Conservation (phyloP, 2,888 invertebrate genomes). For the Lordiphosa andalusiaca region DNA sequence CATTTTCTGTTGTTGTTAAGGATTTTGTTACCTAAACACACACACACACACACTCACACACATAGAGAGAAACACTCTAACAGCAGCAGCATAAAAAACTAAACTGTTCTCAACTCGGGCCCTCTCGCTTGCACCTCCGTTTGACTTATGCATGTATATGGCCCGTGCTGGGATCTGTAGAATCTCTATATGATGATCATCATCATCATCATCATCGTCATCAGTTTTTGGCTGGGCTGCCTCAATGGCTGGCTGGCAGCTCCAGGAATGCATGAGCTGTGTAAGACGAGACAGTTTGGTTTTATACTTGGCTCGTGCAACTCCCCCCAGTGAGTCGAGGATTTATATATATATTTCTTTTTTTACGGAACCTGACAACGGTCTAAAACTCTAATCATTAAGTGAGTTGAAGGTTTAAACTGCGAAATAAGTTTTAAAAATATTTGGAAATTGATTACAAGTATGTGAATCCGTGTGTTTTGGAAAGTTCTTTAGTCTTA, state of each 20-base stretch:
- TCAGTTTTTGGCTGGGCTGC: conserved; percentile 17
- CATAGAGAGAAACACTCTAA: conserved; percentile 2
- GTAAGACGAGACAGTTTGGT: conserved; percentile 71
- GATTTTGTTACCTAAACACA: conserved; percentile 72
- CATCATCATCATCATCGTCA: conserved; percentile 28
- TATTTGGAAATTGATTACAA: too few species aligned
- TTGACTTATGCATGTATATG: conserved; percentile 9
- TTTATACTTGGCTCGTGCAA: conserved; percentile 73
- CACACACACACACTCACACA: conserved; percentile 31
- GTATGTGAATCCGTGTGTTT: too few species aligned
- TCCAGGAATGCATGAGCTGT: conserved; percentile 59
- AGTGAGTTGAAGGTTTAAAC: too few species aligned
- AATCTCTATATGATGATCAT: conserved; percentile 24
- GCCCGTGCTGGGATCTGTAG: conserved; percentile 19
- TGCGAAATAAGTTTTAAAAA: too few species aligned
- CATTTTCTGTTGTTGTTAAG: conserved; percentile 68
- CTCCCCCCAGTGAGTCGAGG: conserved; percentile 46
- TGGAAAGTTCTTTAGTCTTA: too few species aligned
- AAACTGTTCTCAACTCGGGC: conserved; percentile 11
- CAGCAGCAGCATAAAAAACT: conserved; percentile 8
- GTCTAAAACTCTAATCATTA: background rate
- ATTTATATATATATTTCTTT: conserved; percentile 18
- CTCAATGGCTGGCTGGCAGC: conserved; percentile 55
- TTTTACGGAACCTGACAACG: conserved; percentile 7
- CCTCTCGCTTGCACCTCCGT: conserved; percentile 51